A percentile compares a stretch with the other conserved stretches of the same genome.
phyloP scores from a whole-genome alignment of 2,113 vertebrate species.

The Meriones unguiculatus region DNA sequence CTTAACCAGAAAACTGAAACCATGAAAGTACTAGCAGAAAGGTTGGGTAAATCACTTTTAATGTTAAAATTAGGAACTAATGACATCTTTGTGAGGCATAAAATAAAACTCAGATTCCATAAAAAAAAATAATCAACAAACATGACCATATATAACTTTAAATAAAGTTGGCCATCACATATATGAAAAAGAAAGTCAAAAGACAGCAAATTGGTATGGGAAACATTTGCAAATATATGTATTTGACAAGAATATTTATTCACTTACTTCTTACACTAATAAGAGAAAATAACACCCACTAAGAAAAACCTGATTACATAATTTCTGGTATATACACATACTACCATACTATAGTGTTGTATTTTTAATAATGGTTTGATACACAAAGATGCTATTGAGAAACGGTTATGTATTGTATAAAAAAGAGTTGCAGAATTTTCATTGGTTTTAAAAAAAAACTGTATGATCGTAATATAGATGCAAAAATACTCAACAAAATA shows the following conservation, averaged over 20 bases:
- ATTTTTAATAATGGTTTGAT: background rate
- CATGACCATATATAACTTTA: background rate
- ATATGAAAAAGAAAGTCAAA: constrained; percentile 17
- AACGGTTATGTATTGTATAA: background rate
- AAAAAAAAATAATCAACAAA: constrained; percentile 21
- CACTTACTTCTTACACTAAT: background rate
- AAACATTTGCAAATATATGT: background rate
- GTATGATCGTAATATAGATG: no score
- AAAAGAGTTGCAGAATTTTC: constrained; percentile 28
- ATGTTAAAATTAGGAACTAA: background rate
- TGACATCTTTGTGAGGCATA: background rate
- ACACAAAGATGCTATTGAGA: constrained; percentile 18
- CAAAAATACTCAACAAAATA: no score
- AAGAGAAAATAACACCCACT: background rate
- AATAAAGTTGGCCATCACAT: background rate
- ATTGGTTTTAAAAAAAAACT: background rate
- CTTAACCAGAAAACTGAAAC: constrained; percentile 14
- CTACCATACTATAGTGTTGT: background rate
- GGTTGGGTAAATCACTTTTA: background rate
- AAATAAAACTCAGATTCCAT: background rate
- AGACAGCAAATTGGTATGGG: background rate
- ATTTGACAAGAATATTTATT: constrained; percentile 25
- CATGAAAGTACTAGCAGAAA: background rate
- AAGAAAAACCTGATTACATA: background rate
- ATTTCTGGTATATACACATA: background rate